Percentiles rank a stretch among this genome's conserved stretches.
These are phyloP conservation scores for Forficula auricularia DNA, from an alignment of 1,140 invertebrate genomes.

Conservation along the genomic window DNA sequence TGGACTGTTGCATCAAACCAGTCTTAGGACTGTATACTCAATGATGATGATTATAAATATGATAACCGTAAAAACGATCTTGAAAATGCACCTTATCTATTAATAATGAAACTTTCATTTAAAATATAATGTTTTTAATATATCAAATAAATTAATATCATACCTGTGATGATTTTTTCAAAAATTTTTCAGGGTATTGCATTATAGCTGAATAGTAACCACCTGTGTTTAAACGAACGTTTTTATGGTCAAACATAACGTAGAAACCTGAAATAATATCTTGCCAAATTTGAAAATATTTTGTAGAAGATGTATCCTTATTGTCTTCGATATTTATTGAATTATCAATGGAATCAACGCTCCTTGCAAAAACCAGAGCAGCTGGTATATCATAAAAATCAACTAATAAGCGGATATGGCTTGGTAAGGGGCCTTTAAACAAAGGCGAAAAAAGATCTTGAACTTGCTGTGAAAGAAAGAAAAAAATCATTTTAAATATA, in stretches of 20 bases:
- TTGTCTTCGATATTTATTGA: slow-evolving; percentile 18
- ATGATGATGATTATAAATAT: too few species aligned
- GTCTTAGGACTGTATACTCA: too few species aligned
- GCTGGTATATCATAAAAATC: slow-evolving; percentile 61
- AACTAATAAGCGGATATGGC: slow-evolving; percentile 42
- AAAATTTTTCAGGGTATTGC: slow-evolving; percentile 40
- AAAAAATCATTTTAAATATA: too few species aligned
- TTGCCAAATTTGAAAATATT: slow-evolving; percentile 41
- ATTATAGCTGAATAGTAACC: slow-evolving; percentile 44
- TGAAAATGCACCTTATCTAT: too few species aligned
- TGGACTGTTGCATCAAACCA: too few species aligned
- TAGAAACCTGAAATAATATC: slow-evolving; percentile 42
- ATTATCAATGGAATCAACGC: slow-evolving; percentile 45
- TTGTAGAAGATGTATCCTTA: slow-evolving; percentile 19
- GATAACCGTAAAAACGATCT: too few species aligned
- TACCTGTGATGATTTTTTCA: slow-evolving; percentile 34
- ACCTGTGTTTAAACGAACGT: slow-evolving; percentile 36
- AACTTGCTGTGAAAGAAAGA: too few species aligned
- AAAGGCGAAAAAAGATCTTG: slow-evolving; percentile 11
- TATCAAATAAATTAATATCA: slow-evolving; percentile 41
- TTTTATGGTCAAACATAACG: slow-evolving; percentile 40
- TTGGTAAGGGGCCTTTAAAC: slow-evolving; percentile 39
- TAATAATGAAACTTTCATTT: too few species aligned
- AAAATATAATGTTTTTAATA: too few species aligned
- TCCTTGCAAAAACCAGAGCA: slow-evolving; percentile 44